Base-by-base conservation (phyloP, 2,113 vertebrate genomes). In the Chionodraco myersi region DNA sequence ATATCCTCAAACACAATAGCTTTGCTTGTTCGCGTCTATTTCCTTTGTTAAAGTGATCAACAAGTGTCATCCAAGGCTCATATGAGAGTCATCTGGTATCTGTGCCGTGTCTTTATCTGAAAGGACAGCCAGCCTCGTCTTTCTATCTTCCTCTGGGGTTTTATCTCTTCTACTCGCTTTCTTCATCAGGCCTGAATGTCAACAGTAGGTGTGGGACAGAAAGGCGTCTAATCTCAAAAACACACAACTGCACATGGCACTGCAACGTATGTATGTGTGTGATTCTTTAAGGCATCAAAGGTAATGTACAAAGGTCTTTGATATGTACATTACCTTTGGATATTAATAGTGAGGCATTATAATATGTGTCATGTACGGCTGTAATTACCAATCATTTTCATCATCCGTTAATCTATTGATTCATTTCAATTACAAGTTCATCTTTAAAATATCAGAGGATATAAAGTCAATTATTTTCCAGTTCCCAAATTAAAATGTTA, bases 141-240 rank as follows among this genome's bases (percentile, higher is more conserved):
- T 53, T 79, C 26, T 53, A 26, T 56, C 67, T 44, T 67, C 51
- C 8, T 64, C 18, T 15, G 6, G 49, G 9, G 41, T 72, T 72
- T 85, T 73, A 72, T 83, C 77, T 23, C 70, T 56, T 76, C 51
- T 36, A 41, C 2, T 63, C 10, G 4, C 3, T 67, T 58, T 69
- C 47, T 65, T 86, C 80, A 79, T 83, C 81, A 30, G 78, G 48
- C 16, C 78, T 48, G 60, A 66, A 69, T 49, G 72, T 76, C 82
- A 79, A 4, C 68, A 79, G 75, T 48, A 36, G 61, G 59, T 65
- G 53, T 44, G 60, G 66, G 52, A 72, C 63, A 59, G n/a, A 73
- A 15, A 64, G 53, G 30, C 30, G 30, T 26, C 56, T 65, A 74
- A 86, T 84, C 72, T 76, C 59, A 15, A 47, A 57, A 15, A 64